Percentiles rank a stretch among this genome's conserved stretches.
These are phyloP conservation scores for Papilio gigon DNA, from an alignment of 2,888 invertebrate genomes.

Conservation along the genomic window DNA sequence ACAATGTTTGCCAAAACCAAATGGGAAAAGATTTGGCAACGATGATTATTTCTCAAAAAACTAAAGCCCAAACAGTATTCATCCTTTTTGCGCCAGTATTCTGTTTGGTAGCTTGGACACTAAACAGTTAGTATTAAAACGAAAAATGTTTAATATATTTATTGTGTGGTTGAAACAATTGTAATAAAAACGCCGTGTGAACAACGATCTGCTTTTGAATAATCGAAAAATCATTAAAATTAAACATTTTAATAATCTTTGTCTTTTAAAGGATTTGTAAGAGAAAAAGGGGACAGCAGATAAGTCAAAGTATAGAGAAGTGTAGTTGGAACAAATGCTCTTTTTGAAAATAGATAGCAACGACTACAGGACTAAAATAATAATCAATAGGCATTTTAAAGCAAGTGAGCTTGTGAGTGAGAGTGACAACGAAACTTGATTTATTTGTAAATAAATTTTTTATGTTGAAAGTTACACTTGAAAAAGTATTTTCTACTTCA, in stretches of 20 bases:
- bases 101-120: background rate
- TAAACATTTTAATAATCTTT: background rate
- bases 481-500: no score
- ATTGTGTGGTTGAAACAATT: no score
- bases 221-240: no score
- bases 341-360: background rate
- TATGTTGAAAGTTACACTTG: no score
- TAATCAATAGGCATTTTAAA: background rate
- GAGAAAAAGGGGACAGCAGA: no score
- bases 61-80: background rate
- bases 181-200: no score
- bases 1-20: constrained; percentile 54
- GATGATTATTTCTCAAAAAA: background rate
- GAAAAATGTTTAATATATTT: no score
- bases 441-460: no score
- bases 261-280: background rate
- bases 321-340: background rate
- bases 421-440: no score
- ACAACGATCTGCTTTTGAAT: no score
- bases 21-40: constrained; percentile 45
- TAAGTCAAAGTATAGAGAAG: background rate
- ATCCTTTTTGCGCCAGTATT: no score
- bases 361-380: background rate
- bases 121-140: background rate
- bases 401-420: no score